Base-by-base conservation (phyloP, 2,797 vertebrate species). In the Hoplostethus mediterraneus region DNA sequence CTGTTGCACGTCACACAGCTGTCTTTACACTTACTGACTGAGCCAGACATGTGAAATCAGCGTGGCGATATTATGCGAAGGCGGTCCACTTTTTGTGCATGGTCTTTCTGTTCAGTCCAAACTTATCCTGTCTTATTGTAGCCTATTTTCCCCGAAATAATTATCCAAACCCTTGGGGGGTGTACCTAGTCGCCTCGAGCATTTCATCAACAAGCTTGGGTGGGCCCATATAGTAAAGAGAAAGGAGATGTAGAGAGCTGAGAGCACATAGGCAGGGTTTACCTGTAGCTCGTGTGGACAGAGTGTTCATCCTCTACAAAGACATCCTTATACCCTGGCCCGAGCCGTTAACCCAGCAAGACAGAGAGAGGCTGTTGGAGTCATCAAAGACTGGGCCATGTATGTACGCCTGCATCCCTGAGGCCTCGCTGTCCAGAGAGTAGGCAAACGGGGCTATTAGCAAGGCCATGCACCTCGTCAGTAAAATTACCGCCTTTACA, bases 231-330 rank as follows among this genome's bases (percentile, higher is more conserved):
- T 16, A 47, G 28, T 31, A 71, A 68, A 59, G 58, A 67, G 62
- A 67, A 79, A 76, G 25, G 14, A 17, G 51, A 48, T 21, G 21
- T 52, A 14, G 25, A 69, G 60, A 67, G 25, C 47, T 14, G 12
- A 33, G 12, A 33, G 40, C 51, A 28, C 28, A 12, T 44, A 28
- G 2, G 56, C 5, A 54, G 51, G 58, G 67, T 58, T 71, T 71
- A 75, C 72, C 56, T 87, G 72, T 33, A 68, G 79, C 83, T 77
- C 79, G 67, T 86, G 85, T 45, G 62, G 76, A 85, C 79, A 73
- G 71, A 84, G 84, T 68, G 76, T 82, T 54, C 75, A 85, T 91
- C 75, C 51, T 75, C 74, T 28, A 94, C 93, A 94, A 94, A 94
- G 92, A 82, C 75, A 30, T 65, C 75, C 81, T 90, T 94, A 89